Base-by-base conservation (phyloP, 2,113 vertebrate genomes). In the Crypturellus undulatus region DNA sequence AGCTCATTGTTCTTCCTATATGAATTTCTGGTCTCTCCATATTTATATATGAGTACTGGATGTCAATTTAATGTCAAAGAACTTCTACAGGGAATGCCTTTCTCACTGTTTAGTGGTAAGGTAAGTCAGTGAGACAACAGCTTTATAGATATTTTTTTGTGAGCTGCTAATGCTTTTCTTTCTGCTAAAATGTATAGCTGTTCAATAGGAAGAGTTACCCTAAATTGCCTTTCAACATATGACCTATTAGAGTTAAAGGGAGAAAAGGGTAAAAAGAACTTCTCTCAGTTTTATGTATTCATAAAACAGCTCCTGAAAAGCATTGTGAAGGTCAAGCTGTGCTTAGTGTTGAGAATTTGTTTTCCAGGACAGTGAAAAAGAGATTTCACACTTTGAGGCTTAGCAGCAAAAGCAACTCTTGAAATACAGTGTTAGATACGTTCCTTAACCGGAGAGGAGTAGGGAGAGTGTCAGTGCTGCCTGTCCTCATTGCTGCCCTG, bases 141-240 rank as follows among this genome's bases (percentile, higher is more conserved):
- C 82, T 92, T 82, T 79, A 59, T 2, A 77, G 64, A 30, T 94
- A 93, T 94, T 82, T 77, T 89, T 95, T 90, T 96, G 78, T 94
- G 83, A 93, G 42, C 73, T 43, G 47, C 82, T 77, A 90, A 78
- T 83, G 79, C 40, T 95, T 83, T 96, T 84, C 71, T 92, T 90
- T 94, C 89, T 89, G 56, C 63, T 92, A 60, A 82, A 90, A 96
- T 36, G 19, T 84, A 79, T 91, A 71, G 36, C n/a, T 43, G 12
- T 64, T 24, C 38, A 82, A n/a, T 34, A 76, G 22, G 22, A 87
- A 28, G 34, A 71, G 63, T 73, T 83, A 56, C 75, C 95, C 49
- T 89, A 67, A 92, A 91, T 95, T 94, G 79, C 59, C 76, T 94
- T 86, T 86, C 96, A 77, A 77, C 32, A 34, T 64, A 72, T 85